Evolutionary conservation across 2,113 vertebrate genomes (phyloP).

Genomic region (Acanthochromis polyacanthus): DNA sequence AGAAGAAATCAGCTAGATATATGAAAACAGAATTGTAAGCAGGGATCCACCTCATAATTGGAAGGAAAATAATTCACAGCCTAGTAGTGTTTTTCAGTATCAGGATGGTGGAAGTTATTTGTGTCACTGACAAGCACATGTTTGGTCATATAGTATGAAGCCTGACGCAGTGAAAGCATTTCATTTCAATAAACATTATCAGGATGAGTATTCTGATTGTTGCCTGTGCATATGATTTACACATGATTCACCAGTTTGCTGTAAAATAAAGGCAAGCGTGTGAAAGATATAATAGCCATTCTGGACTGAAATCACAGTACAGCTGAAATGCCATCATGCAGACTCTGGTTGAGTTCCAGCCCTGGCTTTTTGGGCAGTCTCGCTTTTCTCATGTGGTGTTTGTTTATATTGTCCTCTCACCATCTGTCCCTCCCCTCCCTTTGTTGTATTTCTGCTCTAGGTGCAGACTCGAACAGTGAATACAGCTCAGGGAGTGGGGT

Average conservation of each 20-base stretch:
- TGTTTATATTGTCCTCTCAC: constrained; percentile 70
- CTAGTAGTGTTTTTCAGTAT: neutral
- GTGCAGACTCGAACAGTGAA: constrained; percentile 75
- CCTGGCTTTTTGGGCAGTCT: constrained; percentile 53
- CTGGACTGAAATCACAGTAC: constrained; percentile 30
- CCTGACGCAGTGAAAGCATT: neutral
- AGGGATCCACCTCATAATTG: neutral
- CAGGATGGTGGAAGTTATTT: constrained; percentile 1
- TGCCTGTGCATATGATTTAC: neutral
- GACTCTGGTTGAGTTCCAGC: constrained; percentile 53
- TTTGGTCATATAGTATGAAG: neutral
- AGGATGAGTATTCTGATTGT: neutral
- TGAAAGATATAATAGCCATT: constrained; percentile 8
- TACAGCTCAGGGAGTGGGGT: constrained; percentile 73
- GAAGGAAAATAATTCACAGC: neutral
- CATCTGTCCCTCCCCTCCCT: constrained; percentile 58
- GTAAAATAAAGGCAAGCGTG: neutral
- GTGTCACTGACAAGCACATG: neutral
- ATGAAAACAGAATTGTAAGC: neutral
- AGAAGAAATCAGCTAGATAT: neutral
- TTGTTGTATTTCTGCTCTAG: constrained; percentile 57
- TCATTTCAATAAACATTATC: neutral
- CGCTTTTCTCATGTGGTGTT: constrained; percentile 64
- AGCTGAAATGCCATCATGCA: constrained; percentile 44
- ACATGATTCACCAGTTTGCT: neutral